Evolutionary conservation across 2,797 vertebrate genomes (phyloP).

Genomic region (Nyctibius grandis): DNA sequence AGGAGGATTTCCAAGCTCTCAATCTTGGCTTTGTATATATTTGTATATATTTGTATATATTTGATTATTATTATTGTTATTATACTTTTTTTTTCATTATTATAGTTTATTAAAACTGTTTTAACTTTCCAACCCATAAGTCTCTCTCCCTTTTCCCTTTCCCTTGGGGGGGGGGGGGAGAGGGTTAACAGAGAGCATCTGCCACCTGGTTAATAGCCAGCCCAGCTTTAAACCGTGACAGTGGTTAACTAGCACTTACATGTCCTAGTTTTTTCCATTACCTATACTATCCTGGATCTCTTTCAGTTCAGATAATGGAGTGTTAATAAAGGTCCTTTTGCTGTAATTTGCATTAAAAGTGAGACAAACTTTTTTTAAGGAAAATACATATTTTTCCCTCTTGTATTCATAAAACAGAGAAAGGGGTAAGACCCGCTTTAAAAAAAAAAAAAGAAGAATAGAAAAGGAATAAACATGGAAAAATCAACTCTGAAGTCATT

Average conservation of each 20-base stretch:
- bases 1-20: no score
- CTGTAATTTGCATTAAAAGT: background rate
- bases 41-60: no score
- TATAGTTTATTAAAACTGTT: no score
- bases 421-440: background rate
- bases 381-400: background rate
- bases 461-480: background rate
- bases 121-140: no score
- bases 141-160: no score
- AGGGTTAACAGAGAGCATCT: no score
- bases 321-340: background rate
- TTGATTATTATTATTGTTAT: no score
- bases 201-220: no score
- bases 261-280: constrained; percentile 14
- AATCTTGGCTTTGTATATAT: no score
- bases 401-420: background rate
- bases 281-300: background rate
- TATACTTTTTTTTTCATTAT: no score
- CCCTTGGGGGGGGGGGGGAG: no score
- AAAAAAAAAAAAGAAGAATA: background rate
- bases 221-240: no score
- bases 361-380: background rate
- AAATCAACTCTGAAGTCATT: background rate
- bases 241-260: background rate
- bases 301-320: background rate